A percentile compares a stretch with the other conserved stretches of the same genome.
These are phyloP conservation scores for Brachionus manjavacas DNA, from an alignment of 1,140 invertebrate species.

Conservation along the genomic window DNA sequence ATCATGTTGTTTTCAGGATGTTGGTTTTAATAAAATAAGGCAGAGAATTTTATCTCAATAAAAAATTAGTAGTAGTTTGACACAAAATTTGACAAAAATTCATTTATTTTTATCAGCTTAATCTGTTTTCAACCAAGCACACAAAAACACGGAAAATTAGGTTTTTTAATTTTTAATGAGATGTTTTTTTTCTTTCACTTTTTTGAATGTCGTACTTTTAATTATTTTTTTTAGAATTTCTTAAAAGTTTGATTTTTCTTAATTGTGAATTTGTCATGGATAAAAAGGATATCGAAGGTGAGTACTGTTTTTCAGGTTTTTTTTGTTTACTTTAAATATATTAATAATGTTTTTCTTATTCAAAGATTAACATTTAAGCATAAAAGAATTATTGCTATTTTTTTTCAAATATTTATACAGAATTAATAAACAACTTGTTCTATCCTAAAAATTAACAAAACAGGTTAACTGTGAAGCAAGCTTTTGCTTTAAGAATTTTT, in stretches of 20 bases:
- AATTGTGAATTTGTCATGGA: not conserved
- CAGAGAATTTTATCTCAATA: not conserved
- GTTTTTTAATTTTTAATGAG: not conserved
- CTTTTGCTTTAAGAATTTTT: too few species aligned
- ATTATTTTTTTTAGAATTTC: not conserved
- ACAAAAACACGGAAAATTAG: not conserved
- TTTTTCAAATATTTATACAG: too few species aligned
- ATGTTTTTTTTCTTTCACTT: not conserved
- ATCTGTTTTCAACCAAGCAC: not conserved
- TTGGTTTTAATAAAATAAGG: not conserved
- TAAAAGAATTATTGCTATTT: too few species aligned
- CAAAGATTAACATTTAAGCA: too few species aligned
- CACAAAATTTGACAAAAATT: not conserved
- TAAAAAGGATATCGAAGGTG: slow-evolving; percentile 35
- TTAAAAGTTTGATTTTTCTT: not conserved
- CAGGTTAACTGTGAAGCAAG: too few species aligned
- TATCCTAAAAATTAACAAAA: too few species aligned
- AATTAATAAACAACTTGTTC: too few species aligned
- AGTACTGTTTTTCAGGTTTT: not conserved
- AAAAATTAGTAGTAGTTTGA: not conserved
- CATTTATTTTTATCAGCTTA: not conserved
- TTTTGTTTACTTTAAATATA: not conserved
- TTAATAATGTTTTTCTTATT: too few species aligned
- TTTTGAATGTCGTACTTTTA: too few species aligned
- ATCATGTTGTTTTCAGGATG: not conserved